phyloP scores from a whole-genome alignment of 2,113 vertebrate species.

The Guaruba guarouba region DNA sequence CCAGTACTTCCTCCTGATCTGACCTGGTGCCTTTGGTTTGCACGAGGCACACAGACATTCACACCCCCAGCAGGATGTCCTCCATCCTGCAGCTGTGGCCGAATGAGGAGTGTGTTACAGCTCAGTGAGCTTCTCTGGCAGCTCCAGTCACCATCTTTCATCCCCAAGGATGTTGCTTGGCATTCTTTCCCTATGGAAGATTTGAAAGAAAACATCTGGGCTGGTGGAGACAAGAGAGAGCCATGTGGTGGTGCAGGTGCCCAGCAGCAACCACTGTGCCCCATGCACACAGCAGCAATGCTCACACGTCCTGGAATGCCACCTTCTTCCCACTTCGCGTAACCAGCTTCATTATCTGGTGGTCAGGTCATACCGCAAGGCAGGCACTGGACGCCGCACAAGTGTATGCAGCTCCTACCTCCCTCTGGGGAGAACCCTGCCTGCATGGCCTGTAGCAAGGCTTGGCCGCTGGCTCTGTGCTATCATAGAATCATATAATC shows the following conservation, averaged over 20 bases:
- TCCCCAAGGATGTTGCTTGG: neutral
- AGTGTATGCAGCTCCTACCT: neutral
- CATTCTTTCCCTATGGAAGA: neutral
- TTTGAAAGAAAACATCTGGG: neutral
- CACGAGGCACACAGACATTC: rapidly evolving
- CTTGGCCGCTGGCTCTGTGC: neutral
- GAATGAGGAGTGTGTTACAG: neutral
- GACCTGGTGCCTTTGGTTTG: neutral
- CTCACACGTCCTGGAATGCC: neutral
- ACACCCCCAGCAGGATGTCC: neutral
- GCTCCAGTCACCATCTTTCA: neutral
- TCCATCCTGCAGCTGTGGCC: rapidly evolving
- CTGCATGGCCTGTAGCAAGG: neutral
- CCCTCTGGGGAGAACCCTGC: neutral
- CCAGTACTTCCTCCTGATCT: neutral
- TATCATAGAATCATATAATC: neutral
- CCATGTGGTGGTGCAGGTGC: neutral
- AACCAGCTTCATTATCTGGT: neutral
- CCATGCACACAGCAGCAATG: neutral
- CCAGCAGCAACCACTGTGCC: neutral
- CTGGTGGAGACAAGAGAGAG: neutral
- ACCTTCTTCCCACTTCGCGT: neutral
- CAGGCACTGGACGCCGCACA: neutral
- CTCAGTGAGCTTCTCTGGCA: neutral
- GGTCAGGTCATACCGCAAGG: neutral